phyloP scores from a whole-genome alignment of 2,888 invertebrate species.

The Odiellus spinosus region DNA sequence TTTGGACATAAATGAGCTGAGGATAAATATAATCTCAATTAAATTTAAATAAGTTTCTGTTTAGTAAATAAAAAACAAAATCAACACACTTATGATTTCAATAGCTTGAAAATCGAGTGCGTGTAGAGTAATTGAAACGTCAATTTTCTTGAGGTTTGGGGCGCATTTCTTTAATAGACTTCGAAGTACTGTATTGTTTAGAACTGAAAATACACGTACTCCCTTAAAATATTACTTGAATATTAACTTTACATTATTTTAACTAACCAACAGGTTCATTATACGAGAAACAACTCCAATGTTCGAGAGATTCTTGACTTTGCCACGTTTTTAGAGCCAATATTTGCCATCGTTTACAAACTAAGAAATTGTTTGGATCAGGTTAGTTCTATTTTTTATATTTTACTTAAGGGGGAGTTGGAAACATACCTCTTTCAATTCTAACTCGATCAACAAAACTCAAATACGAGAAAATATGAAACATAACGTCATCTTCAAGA shows the following conservation, averaged over 20 bases:
- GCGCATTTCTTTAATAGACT: conserved; percentile 16
- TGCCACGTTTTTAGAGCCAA: neutral
- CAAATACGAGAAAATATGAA: conserved; percentile 13
- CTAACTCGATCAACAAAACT: conserved; percentile 10
- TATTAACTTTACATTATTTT: no score
- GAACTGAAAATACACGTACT: conserved; percentile 10
- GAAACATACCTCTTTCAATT: conserved; percentile 12
- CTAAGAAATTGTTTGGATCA: no score
- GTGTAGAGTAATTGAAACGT: conserved; percentile 14
- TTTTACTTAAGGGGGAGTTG: neutral
- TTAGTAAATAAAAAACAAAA: no score
- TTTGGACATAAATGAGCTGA: conserved; percentile 14
- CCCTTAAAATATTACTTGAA: no score
- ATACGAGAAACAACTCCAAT: no score
- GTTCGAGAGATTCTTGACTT: neutral
- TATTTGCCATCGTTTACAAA: neutral
- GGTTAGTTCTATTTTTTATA: no score
- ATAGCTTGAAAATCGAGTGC: conserved; percentile 16
- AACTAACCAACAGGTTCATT: no score
- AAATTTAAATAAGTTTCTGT: no score
- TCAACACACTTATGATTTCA: conserved; percentile 15
- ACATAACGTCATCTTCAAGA: conserved; percentile 15
- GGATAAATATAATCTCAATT: no score
- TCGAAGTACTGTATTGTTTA: conserved; percentile 13
- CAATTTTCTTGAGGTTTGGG: conserved; percentile 13